A percentile compares a stretch with the other conserved stretches of the same genome.
Evolutionary conservation across 2,113 vertebrate species (phyloP).

Genomic region (Macaca mulatta): DNA sequence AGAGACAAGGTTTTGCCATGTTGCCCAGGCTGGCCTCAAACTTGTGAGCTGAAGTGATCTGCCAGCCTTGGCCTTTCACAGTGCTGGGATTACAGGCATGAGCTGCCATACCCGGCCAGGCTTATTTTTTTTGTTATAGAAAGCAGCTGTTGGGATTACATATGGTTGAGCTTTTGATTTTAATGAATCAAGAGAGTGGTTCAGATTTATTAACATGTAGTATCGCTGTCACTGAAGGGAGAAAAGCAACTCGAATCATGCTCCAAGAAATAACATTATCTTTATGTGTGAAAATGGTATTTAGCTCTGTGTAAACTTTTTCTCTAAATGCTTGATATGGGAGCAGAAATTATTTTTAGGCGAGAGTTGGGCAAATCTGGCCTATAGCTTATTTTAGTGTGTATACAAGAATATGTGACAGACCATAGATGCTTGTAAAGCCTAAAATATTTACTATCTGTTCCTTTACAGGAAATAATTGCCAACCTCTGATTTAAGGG

Average conservation of each 20-base stretch:
- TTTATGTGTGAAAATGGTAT: not conserved
- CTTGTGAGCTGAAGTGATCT: no score
- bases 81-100: no score
- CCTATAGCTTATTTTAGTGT: not conserved
- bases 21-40: no score
- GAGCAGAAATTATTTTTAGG: conserved; percentile 1
- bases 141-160: not conserved
- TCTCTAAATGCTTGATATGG: not conserved
- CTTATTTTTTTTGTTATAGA: not conserved
- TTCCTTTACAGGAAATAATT: not conserved
- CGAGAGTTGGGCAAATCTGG: not conserved
- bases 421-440: not conserved
- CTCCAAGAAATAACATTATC: not conserved
- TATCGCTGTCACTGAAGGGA: not conserved
- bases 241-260: not conserved
- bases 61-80: no score
- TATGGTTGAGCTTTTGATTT: not conserved
- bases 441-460: not conserved
- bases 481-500: not conserved
- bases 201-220: not conserved
- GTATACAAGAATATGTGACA: not conserved
- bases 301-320: not conserved
- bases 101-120: no score
- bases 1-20: no score
- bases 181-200: not conserved